Evolutionary conservation across 2,113 vertebrate genomes (phyloP), one percentile per base, ranked within the genome.

Genomic region (Nothobranchius kuhntae): DNA sequence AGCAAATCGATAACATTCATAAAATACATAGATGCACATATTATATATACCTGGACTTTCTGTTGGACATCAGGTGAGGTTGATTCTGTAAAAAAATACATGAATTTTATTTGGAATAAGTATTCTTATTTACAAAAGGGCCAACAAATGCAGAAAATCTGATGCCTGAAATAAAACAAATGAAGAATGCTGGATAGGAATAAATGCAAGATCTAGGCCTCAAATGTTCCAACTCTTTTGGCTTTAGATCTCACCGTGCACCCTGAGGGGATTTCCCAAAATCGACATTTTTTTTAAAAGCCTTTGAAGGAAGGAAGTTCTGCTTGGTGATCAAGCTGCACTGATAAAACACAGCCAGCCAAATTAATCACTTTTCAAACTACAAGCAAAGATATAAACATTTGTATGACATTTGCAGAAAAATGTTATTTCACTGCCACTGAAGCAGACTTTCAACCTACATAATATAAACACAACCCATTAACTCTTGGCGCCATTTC

Each of bases 11-110:
- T 79, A 87, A 77, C 81, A 89, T 53, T 82, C 78, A 73, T 21
- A 74, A 79, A 70, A 66, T 44, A 81, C 81, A 42, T 12, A 45
- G 3, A 30, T 26, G 12, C 14, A 24, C 15, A 58, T 11, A 58
- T 30, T 30, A 30, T 58, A 80, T 84, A 90, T 94, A 93, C 92
- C 92, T 93, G 87, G 83, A 71, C 81, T 87, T 68, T 86, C 86
- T 91, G 92, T 92, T 90, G 89, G 91, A 86, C 93, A 68, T 90
- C 83, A 86, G 91, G 72, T 50, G 85, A 82, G 58, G 87, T 82
- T 15, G 86, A 91, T 88, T 94, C 93, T 95, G 92, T 40, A 93
- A 95, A 91, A 30, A 89, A 91, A 95, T 74, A 81, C 88, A 91
- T 79, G 80, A 59, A 91, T 90, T 90, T 90, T 67, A 86, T 87